These are phyloP conservation scores for Leucopsar rothschildi DNA, from an alignment of 2,113 vertebrate species.

Conservation along the genomic window DNA sequence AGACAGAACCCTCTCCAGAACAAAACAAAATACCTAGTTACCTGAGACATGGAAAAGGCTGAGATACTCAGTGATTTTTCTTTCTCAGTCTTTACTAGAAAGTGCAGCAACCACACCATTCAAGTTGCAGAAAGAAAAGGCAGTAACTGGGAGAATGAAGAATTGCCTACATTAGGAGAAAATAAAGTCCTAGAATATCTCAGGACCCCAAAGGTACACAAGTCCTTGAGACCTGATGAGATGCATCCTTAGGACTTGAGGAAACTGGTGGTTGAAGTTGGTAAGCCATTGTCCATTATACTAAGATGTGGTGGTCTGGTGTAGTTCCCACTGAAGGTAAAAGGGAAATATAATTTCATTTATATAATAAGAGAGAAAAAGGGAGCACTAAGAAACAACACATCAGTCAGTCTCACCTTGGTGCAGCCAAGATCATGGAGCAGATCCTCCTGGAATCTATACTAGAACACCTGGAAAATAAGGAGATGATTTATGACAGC, in stretches of 20 bases:
- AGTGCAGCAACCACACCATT: neutral
- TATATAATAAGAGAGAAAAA: neutral
- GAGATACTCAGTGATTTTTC: neutral
- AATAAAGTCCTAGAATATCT: neutral
- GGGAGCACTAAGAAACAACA: neutral
- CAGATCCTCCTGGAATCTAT: neutral
- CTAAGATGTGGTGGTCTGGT: neutral
- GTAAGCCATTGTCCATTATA: neutral
- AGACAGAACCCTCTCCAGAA: neutral
- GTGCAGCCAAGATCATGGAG: neutral
- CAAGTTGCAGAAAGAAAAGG: neutral
- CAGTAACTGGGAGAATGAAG: neutral
- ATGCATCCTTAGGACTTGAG: rapidly evolving
- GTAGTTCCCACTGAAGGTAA: neutral
- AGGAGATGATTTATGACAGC: neutral
- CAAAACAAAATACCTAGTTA: neutral
- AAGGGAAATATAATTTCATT: neutral
- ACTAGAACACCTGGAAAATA: neutral
- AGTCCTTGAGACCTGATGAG: neutral
- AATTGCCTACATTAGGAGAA: neutral
- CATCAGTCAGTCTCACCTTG: neutral
- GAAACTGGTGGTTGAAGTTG: neutral
- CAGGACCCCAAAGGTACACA: neutral
- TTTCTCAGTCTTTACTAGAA: neutral
- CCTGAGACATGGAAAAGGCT: neutral